Base-by-base conservation (phyloP, 2,888 invertebrate species). In the Rhodophaea formosa region DNA sequence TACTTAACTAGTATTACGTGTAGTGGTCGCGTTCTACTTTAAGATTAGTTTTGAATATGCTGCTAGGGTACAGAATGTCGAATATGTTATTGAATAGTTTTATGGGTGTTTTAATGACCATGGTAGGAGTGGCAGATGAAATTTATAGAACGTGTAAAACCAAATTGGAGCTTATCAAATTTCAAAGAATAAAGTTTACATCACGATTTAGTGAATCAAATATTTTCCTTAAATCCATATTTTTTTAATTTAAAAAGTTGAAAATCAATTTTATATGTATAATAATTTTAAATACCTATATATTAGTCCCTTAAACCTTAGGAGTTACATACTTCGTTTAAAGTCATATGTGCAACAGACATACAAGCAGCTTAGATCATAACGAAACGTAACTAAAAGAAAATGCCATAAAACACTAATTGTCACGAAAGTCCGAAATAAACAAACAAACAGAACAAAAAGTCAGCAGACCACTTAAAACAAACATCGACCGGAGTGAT, bases 401-500 rank as follows among this genome's bases (percentile, higher is more conserved):
- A 39, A 44, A 1, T 15, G 15, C 7, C 10, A 44, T 44, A 5
- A 53, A n/a, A 23, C 30, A 16, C 8, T 35, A 46, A 59, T 53
- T 58, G 52, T 47, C 58, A 29, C 39, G 30, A 53, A 53, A 53
- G 23, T 2, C 39, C 35, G 35, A 39, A 59, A 45, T 46, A 57
- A 60, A 60, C 62, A 59, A 60, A 60, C 62, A 59, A 64, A 61
- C 57, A 72, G 67, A 60, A 65, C 65, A 64, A 72, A 72, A 73
- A 77, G 68, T 70, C 66, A 66, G 67, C 59, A 66, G 65, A 71
- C 74, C 70, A 75, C 74, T 80, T 72, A 70, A 71, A 75, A 70
- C 74, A 79, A 84, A 83, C 80, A 80, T 75, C 72, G 67, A 77
- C 72, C 72, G 68, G 69, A 82, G 77, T 77, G 80, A 86, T 87